Evolutionary conservation across 2,113 vertebrate genomes (phyloP), one percentile per base, ranked within the genome.

Genomic region (Tringa solitaria): DNA sequence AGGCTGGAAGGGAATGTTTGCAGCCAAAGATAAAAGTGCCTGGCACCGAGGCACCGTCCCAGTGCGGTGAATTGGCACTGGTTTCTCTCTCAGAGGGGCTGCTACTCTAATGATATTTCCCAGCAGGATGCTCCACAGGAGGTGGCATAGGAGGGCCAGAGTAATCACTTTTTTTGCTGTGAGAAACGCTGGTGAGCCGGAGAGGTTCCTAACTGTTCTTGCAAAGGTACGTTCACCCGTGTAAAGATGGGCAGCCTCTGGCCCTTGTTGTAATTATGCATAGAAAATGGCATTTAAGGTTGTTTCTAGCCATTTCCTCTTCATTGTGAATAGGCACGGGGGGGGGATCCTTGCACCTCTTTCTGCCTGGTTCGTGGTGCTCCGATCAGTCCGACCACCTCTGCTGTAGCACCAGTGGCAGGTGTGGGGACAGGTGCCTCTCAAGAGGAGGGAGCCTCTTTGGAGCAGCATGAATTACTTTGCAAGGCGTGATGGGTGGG

Each of bases 401-500:
- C 30, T 84, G 19, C n/a, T n/a, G 14, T 11, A n/a, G 10, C 19
- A 28, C 3, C 4, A 1, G 27, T 54, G 53, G n/a, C 37, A 67
- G 33, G 1, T 48, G 10, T 3, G 51, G 70, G n/a, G 21, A 28
- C 12, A 33, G 8, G 28, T 64, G 28, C 15, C 30, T 64, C 16
- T 23, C 37, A 28, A 35, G 39, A 37, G 16, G 23, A 81, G 20
- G 17, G 28, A 84, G 5, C 7, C 39, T 79, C 67, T 90, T 37
- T 48, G 53, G 67, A 90, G 9, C 22, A 54, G 26, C 41, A 12
- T 15, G 10, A 32, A 37, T 41, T 69, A 20, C 35, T 80, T 60
- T 51, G 53, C 26, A 41, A 24, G 8, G 18, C 0, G 0, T 60
- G 53, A 50, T 12, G n/a, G 30, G 54, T 14, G 13, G 10, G 5